These are phyloP conservation scores for Sebastes hubbsi DNA, from an alignment of 2,797 vertebrate species.

Conservation along the genomic window DNA sequence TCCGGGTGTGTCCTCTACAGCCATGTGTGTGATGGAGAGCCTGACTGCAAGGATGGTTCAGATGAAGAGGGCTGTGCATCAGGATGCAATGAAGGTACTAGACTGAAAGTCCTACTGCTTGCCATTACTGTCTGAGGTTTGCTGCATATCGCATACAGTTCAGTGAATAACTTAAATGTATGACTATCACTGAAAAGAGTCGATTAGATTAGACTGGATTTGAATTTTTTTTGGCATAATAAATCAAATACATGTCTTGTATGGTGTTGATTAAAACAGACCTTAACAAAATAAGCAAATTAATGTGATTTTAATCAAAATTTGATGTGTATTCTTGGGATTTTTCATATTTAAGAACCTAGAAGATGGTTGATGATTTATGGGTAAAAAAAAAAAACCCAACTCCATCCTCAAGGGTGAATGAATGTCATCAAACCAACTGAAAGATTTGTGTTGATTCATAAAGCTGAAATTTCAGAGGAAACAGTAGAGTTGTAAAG, in stretches of 20 bases:
- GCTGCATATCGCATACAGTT: background rate
- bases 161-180: background rate
- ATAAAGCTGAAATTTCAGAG: background rate
- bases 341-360: background rate
- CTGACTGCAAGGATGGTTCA: constrained; percentile 86
- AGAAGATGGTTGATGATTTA: background rate
- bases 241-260: background rate
- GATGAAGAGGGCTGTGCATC: constrained; percentile 84
- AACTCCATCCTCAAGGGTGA: background rate
- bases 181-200: background rate
- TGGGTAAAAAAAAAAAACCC: background rate
- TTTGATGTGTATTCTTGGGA: background rate
- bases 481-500: background rate
- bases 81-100: constrained; percentile 72
- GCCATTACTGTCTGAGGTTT: background rate
- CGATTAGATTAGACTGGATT: background rate
- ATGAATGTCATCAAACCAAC: background rate
- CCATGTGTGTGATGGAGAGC: constrained; percentile 85
- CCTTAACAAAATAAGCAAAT: background rate
- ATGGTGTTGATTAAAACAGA: background rate
- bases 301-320: background rate
- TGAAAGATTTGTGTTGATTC: background rate
- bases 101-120: background rate
- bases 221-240: background rate
- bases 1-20: constrained; percentile 77